Evolutionary conservation across 2,113 vertebrate species (phyloP).

Genomic region (Sceloporus tristichus): DNA sequence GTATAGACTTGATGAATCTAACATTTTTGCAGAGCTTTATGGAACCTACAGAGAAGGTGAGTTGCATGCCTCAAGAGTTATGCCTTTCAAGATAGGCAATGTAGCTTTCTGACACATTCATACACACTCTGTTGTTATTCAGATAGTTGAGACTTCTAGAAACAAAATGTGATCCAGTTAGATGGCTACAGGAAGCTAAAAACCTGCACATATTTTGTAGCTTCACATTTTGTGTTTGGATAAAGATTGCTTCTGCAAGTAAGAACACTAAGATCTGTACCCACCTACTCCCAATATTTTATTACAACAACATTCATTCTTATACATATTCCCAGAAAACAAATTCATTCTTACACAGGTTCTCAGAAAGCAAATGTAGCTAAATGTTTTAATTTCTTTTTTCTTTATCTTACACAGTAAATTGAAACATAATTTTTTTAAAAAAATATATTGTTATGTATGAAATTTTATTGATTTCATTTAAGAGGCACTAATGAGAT

Average conservation of each 20-base stretch:
- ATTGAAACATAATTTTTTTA: constrained; percentile 40
- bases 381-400: not conserved
- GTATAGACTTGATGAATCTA: not conserved
- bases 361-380: too few relatives aligned
- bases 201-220: too few relatives aligned
- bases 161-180: too few relatives aligned
- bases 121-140: not conserved
- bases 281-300: not conserved
- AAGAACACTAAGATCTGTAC: constrained; percentile 30
- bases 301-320: not conserved
- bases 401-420: constrained; percentile 50
- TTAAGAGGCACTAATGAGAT: constrained; percentile 69
- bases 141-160: not conserved
- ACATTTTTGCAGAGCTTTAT: not conserved
- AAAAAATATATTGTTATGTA: constrained; percentile 24
- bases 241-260: constrained; percentile 20
- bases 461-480: constrained; percentile 66
- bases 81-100: too few relatives aligned
- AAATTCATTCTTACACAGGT: too few relatives aligned
- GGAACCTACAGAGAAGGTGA: not conserved
- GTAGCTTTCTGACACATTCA: too few relatives aligned
- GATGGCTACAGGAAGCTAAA: too few relatives aligned
- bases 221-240: not conserved
- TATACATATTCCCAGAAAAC: not conserved
- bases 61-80: too few relatives aligned